phyloP scores from a whole-genome alignment of 2,888 invertebrate species.

The Pterostichus madidus region DNA sequence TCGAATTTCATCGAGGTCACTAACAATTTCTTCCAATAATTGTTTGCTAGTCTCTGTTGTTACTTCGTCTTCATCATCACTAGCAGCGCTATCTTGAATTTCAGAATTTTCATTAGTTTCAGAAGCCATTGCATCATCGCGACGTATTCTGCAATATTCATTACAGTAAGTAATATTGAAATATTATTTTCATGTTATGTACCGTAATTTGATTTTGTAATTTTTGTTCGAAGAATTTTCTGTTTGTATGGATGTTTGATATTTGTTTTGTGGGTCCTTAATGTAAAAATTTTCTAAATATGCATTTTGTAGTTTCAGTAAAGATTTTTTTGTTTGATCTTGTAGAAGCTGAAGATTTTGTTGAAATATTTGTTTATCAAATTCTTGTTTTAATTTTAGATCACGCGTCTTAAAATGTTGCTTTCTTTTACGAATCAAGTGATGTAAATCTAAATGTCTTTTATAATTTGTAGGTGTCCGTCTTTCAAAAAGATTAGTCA shows the following conservation, averaged over 20 bases:
- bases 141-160: constrained; percentile 15
- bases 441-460: neutral
- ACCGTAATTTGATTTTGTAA: neutral
- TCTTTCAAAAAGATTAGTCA: neutral
- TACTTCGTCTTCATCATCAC: neutral
- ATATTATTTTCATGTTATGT: neutral
- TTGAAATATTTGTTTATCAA: constrained; percentile 4
- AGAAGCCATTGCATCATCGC: neutral
- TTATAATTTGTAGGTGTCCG: neutral
- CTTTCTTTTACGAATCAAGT: neutral
- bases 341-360: constrained; percentile 22
- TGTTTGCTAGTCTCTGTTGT: neutral
- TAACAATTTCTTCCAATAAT: constrained; percentile 43
- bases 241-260: neutral
- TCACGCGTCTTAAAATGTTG: neutral
- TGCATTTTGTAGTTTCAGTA: neutral
- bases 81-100: neutral
- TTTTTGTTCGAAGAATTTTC: constrained; percentile 5
- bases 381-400: neutral
- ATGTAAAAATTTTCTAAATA: constrained; percentile 14
- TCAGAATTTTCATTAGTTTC: too few relatives aligned
- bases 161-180: constrained; percentile 3
- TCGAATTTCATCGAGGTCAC: constrained; percentile 20
- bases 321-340: neutral
- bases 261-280: too few relatives aligned